Evolutionary conservation across 1,140 invertebrate genomes (phyloP), one percentile per base, ranked within the genome.

Genomic region (Dolichoris vasculosae): DNA sequence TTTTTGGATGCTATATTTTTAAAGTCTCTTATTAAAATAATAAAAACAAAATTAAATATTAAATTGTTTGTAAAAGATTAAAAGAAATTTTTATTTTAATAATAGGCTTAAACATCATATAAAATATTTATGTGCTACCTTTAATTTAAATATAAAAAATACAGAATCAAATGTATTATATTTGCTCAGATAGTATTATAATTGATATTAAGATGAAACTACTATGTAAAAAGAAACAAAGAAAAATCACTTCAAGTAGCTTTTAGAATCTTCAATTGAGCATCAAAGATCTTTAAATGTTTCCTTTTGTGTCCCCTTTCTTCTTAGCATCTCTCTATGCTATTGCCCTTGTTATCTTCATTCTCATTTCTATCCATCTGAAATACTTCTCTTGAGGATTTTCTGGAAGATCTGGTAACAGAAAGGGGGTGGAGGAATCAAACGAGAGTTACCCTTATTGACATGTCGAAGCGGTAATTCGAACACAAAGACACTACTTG

Each of bases 211-310:
- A 35, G 55, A 64, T 71, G 35, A 82, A 59, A 55, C 59, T 59
- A 23, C 48, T 73, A 43, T 64, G 17, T 35, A 59, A 64, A 82
- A 79, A 67, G 23, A 51, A 67, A 78, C 80, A 79, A 85, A 67
- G 59, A 46, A 40, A 26, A 59, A 64, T 26, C 64, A 87, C 83
- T 85, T 86, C 81, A 87, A 86, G 82, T 84, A 86, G 86, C 76
- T 88, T 91, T 91, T 88, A 89, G 71, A 83, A 87, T 86, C 88
- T 84, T 87, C 88, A 90, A 89, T 90, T 86, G 89, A 89, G 89
- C 88, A 88, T 90, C 87, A 90, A 88, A 90, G 89, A 89, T 91
- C 89, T 91, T 90, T 90, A 90, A 91, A 88, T 80, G 89, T 89
- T 91, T 81, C 82, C 88, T 89, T 84, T 35, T 82, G 89, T 88